Evolutionary conservation across 2,888 invertebrate genomes (phyloP).

Genomic region (Rotaria macrura): DNA sequence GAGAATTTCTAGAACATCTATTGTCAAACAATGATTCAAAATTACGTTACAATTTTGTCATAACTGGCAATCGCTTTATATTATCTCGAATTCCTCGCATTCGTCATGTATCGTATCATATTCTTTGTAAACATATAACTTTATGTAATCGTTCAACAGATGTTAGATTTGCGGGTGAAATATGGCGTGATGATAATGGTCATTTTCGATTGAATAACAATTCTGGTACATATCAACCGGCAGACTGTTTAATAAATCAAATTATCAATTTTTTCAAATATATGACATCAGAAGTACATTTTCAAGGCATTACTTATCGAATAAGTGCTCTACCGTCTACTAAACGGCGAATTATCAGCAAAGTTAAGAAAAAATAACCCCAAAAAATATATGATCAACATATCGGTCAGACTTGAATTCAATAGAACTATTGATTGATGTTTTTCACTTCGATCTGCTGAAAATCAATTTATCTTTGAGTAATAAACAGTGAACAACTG

Average conservation of each 20-base stretch:
- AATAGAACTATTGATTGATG: no score
- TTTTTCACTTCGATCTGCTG: no score
- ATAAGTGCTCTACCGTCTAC: not conserved
- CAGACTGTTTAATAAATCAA: not conserved
- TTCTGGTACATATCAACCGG: not conserved
- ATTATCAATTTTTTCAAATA: not conserved
- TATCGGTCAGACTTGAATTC: no score
- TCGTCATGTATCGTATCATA: not conserved
- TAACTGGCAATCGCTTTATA: not conserved
- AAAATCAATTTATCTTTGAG: no score
- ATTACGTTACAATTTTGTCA: not conserved
- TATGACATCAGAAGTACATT: not conserved
- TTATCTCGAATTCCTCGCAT: not conserved
- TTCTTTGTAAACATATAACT: not conserved
- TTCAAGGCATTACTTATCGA: not conserved
- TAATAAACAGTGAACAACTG: no score
- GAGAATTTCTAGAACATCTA: not conserved
- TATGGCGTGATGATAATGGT: not conserved
- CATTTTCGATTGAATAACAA: not conserved
- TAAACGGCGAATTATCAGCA: not conserved
- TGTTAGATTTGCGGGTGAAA: not conserved
- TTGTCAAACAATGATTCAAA: not conserved
- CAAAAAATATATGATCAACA: no score
- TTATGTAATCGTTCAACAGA: not conserved
- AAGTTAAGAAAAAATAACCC: not conserved